Conservation (phyloP, 2,888 invertebrate species). For the Escarpia spicata region DNA sequence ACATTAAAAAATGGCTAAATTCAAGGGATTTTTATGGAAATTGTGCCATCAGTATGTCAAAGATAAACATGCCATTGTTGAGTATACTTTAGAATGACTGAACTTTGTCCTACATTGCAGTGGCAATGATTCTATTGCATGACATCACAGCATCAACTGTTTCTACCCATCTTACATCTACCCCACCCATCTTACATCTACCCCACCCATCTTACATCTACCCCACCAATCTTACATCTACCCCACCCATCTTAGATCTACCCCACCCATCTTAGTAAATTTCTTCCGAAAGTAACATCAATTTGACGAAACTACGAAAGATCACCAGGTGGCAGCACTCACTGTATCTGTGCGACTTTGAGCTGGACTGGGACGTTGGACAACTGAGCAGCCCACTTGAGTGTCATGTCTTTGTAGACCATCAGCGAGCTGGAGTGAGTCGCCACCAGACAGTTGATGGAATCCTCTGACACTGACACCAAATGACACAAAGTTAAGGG, state of each 20-base stretch:
- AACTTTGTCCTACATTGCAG: too few species aligned
- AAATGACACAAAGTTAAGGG: not conserved
- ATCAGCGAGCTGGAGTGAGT: constrained; percentile 84
- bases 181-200: not conserved
- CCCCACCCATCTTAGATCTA: not conserved
- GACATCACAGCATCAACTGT: too few species aligned
- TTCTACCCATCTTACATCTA: too few species aligned
- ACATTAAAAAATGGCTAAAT: too few species aligned
- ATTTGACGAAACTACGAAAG: not conserved
- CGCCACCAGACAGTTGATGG: constrained; percentile 72
- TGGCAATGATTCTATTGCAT: too few species aligned
- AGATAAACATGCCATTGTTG: too few species aligned
- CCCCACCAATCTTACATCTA: not conserved
- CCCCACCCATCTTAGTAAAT: not conserved
- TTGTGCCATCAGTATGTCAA: too few species aligned
- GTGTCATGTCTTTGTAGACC: constrained; percentile 83
- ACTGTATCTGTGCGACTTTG: constrained; percentile 77
- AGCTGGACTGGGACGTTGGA: constrained; percentile 79
- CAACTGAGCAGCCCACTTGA: constrained; percentile 91
- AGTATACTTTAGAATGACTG: too few species aligned
- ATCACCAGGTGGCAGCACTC: constrained; percentile 49
- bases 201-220: not conserved
- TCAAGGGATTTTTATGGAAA: too few species aligned
- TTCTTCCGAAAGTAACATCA: not conserved
- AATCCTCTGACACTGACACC: constrained; percentile 53